A percentile compares a stretch with the other conserved stretches of the same genome.
Evolutionary conservation across 2,888 invertebrate species (phyloP).

Genomic region (Drosophila prolongata): DNA sequence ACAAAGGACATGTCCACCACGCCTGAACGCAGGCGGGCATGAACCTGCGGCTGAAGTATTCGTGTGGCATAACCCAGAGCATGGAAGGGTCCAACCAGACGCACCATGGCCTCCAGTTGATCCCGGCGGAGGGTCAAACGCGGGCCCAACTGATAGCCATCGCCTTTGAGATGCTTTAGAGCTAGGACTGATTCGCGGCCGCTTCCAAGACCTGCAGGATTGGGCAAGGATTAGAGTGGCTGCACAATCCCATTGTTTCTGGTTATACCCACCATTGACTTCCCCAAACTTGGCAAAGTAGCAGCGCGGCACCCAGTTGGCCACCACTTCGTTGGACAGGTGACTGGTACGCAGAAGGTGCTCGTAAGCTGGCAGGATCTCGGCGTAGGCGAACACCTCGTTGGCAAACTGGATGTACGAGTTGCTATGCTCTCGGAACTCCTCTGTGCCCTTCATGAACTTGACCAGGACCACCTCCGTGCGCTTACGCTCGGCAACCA

Average conservation of each 20-base stretch:
- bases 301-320: conserved; percentile 71
- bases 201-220: conserved; percentile 22
- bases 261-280: conserved; percentile 69
- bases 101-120: conserved; percentile 79
- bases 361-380: conserved; percentile 79
- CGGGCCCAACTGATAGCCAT: conserved; percentile 81
- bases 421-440: conserved; percentile 78
- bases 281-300: conserved; percentile 78
- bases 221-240: not conserved
- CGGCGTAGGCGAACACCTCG: conserved; percentile 80
- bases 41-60: conserved; percentile 65
- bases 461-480: conserved; percentile 75
- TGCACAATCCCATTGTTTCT: too few relatives aligned
- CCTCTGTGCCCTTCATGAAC: conserved; percentile 82
- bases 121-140: conserved; percentile 70
- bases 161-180: conserved; percentile 77
- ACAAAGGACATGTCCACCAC: conserved; percentile 76
- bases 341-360: conserved; percentile 64
- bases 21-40: conserved; percentile 66
- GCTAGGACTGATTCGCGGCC: conserved; percentile 77
- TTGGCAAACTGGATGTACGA: conserved; percentile 82
- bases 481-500: conserved; percentile 45
- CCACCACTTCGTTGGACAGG: conserved; percentile 52
- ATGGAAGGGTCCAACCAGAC: conserved; percentile 79
- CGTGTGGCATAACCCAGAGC: conserved; percentile 79